Conservation (phyloP, 2,888 invertebrate species). For the Drosophila formosana region DNA sequence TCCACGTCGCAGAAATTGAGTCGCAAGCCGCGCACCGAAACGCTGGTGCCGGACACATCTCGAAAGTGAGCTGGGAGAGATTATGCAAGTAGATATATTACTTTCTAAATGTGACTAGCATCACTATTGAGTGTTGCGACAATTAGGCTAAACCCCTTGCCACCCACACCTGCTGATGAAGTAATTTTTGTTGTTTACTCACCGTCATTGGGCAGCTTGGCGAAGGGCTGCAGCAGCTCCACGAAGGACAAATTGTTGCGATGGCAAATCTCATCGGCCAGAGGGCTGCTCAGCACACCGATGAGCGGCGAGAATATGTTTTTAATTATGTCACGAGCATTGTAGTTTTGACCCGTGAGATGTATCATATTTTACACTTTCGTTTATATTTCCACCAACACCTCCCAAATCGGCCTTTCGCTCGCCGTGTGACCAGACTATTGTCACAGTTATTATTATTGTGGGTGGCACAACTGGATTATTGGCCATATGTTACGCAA, state of each 20-base stretch:
- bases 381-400: slow-evolving; percentile 33
- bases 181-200: slow-evolving; percentile 59
- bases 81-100: not conserved
- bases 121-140: not conserved
- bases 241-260: slow-evolving; percentile 96
- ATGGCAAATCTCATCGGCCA: slow-evolving; percentile 93
- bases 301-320: slow-evolving; percentile 95
- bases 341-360: slow-evolving; percentile 87
- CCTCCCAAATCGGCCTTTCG: slow-evolving; percentile 45
- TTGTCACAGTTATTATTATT: not conserved
- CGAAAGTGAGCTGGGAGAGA: slow-evolving; percentile 90
- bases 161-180: not conserved
- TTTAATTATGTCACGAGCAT: slow-evolving; percentile 94
- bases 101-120: too few relatives aligned
- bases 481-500: not conserved
- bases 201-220: slow-evolving; percentile 91
- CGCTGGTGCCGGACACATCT: slow-evolving; percentile 91
- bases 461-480: not conserved
- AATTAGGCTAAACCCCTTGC: not conserved
- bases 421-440: slow-evolving; percentile 37
- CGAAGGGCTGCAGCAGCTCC: slow-evolving; percentile 96
- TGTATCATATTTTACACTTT: slow-evolving; percentile 82
- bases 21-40: slow-evolving; percentile 91
- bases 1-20: slow-evolving; percentile 93
- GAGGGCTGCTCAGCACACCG: slow-evolving; percentile 92